phyloP scores from a whole-genome alignment of 2,888 invertebrate genomes.

The Luperina testacea region DNA sequence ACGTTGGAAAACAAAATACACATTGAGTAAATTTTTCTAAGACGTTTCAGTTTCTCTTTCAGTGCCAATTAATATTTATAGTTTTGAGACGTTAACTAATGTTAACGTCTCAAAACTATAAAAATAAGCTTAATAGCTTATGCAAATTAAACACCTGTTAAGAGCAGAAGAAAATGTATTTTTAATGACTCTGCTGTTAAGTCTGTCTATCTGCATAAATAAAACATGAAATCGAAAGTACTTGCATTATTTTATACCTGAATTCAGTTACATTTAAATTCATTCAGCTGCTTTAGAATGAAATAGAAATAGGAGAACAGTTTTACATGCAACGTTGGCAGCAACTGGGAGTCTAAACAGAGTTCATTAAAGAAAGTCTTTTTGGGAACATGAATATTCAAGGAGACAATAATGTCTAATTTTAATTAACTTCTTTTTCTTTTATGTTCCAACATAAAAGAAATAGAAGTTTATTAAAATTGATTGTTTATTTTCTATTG shows the following conservation, averaged over 20 bases:
- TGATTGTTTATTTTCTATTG: neutral
- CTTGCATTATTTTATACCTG: neutral
- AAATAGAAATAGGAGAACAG: neutral
- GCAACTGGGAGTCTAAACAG: constrained; percentile 8
- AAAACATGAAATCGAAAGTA: neutral
- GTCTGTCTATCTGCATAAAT: neutral
- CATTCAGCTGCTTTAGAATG: neutral
- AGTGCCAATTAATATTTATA: constrained; percentile 1
- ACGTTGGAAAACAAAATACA: neutral
- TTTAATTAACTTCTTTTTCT: neutral
- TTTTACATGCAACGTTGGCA: constrained; percentile 8
- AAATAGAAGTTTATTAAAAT: too few species aligned
- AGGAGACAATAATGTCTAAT: neutral
- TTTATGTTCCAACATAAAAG: neutral
- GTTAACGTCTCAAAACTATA: too few species aligned
- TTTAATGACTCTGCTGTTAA: neutral
- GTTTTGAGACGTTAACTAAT: neutral
- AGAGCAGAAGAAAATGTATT: neutral
- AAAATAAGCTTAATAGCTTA: neutral
- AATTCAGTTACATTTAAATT: constrained; percentile 11
- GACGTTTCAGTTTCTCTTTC: neutral
- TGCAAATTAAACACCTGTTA: constrained; percentile 1
- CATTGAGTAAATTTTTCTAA: neutral
- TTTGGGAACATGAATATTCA: constrained; percentile 28
- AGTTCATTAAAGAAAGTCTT: neutral